Evolutionary conservation across 2,888 invertebrate species (phyloP), one percentile per base, ranked within the genome.

Genomic region (Eupithecia insigniata): DNA sequence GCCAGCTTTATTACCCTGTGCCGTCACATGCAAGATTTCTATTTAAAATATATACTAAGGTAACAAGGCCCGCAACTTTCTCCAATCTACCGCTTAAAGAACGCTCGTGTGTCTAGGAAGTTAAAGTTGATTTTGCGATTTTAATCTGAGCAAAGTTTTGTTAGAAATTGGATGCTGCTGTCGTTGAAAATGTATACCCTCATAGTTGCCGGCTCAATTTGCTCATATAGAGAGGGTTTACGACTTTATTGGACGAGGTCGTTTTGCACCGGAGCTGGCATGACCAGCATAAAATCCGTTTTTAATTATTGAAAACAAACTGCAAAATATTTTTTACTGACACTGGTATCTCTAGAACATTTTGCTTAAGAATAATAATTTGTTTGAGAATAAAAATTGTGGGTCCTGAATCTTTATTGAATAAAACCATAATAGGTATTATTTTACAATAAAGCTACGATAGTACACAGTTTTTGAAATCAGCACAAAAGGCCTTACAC

Each of bases 401-500:
- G 2, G n/a, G 22, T 22, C 10, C 10, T 46, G 2, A 34, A 39
- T 43, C 46, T 22, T 10, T 10, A 22, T 51, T 22, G 3, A 51
- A 51, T 10, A 51, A 51, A 22, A 51, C 46, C 46, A 10, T 51
- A n/a, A 46, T n/a, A n/a, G 8, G 46, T 22, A 3, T 51, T 22
- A 8, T 51, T 51, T 18, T 51, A 51, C 51, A n/a, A 18, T 46
- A 46, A 46, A 46, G n/a, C 10, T 0, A n/a, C 46, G 46, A 46
- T n/a, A n/a, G n/a, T 46, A 7, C 43, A 60, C 18, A 30, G 30
- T 18, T 60, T 30, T 30, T 2, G 28, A 60, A 60, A 30, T 30
- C 18, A 18, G 1, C 60, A 87, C 85, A 84, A 83, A 83, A 87
- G 89, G 86, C 85, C 87, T 87, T 89, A 87, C 87, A 89, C 90